Evolutionary conservation across 2,113 vertebrate genomes (phyloP).

Genomic region (Phyllopteryx taeniolatus): DNA sequence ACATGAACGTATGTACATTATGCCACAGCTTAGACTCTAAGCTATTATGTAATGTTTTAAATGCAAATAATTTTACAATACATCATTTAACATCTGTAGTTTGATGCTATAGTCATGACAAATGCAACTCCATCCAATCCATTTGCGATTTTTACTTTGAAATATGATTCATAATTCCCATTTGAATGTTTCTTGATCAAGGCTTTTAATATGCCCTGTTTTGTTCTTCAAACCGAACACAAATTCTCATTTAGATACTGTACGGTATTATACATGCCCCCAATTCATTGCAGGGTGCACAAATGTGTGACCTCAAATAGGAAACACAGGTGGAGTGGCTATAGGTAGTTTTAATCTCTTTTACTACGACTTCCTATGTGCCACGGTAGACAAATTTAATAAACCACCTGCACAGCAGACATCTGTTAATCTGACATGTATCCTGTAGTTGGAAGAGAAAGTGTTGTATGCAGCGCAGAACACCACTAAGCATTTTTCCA

Average conservation of each 20-base stretch:
- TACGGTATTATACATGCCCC: background rate
- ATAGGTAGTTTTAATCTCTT: background rate
- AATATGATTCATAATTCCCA: background rate
- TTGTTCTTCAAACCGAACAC: background rate
- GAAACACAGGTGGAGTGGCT: background rate
- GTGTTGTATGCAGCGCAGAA: background rate
- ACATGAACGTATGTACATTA: slow-evolving; percentile 84
- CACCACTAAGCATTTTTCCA: background rate
- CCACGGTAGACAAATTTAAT: background rate
- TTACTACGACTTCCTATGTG: background rate
- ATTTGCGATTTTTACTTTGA: background rate
- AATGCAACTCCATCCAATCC: background rate
- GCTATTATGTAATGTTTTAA: too few species aligned
- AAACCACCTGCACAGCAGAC: background rate
- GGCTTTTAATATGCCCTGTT: background rate
- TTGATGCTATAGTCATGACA: background rate
- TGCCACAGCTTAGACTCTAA: background rate
- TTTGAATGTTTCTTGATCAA: background rate
- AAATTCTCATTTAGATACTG: background rate
- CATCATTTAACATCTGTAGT: background rate
- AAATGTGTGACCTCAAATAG: background rate
- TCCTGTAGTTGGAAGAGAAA: background rate
- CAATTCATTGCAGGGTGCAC: background rate
- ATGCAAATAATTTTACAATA: background rate
- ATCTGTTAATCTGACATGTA: background rate